Base-by-base conservation (phyloP, 2,797 vertebrate genomes). In the Tauraco hartlaubi region DNA sequence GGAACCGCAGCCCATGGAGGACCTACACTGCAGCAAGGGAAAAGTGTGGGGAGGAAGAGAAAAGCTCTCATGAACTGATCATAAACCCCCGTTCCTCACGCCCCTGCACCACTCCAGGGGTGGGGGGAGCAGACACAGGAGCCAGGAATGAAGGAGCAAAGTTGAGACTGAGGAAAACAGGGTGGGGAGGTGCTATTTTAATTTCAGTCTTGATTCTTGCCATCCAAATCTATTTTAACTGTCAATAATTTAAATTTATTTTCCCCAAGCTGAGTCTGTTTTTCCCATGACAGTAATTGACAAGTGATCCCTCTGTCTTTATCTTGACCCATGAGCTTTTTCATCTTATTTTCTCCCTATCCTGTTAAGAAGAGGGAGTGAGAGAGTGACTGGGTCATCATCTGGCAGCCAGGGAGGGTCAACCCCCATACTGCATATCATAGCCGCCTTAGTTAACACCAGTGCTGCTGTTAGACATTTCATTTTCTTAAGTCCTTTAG, bases 1-100 rank as follows among this genome's bases (percentile, higher is more conserved):
- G 56, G 31, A 62, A 3, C 56, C 3, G 31, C 0, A 0, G 31
- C 21, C 41, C 9, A 1, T 3, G 4, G 16, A 43, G 28, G 11
- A 23, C 29, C 25, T 16, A 7, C 5, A 1, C 41, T 17, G 35
- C 20, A 75, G 26, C 16, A 37, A 16, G 19, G 39, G 33, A 41
- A 19, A 41, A 29, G 26, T 8, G 19, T 19, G 41, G 59, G 39
- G 26, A 33, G 16, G 39, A 37, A 37, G 33, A 85, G 31, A 39
- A 69, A 18, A 58, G 19, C 21, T 25, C 20, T 25, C 18, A 44
- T 7, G n/a, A 33, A 25, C 33, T 28, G 48, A 25, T 33, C 1
- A 1, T 8, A 17, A 59, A 11, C 4, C 6, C 28, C 17, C 10
- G 28, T 18, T 41, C 12, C 35, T 8, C 25, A 25, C n/a, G 35